Percentiles rank a stretch among this genome's conserved stretches.
Conservation (phyloP, 2,797 vertebrate genomes). For the Xyrichtys novacula region DNA sequence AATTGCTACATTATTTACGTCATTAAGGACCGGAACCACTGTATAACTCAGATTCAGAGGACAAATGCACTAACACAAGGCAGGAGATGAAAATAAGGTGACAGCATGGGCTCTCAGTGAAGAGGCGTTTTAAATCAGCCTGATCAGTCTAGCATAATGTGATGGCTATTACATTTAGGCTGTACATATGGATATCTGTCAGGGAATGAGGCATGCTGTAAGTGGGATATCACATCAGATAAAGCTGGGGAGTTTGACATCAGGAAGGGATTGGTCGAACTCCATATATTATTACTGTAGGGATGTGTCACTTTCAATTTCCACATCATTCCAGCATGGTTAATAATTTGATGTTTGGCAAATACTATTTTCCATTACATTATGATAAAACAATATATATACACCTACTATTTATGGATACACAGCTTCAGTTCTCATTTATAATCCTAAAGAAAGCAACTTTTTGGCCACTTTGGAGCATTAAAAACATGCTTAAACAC, state of each 20-base stretch:
- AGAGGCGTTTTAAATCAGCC: conserved; percentile 52
- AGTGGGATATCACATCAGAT: conserved; percentile 58
- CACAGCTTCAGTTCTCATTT: background rate
- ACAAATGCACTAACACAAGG: conserved; percentile 66
- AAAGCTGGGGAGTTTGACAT: conserved; percentile 51
- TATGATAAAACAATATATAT: no score
- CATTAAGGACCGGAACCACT: conserved; percentile 63
- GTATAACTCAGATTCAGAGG: conserved; percentile 61
- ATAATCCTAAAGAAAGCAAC: background rate
- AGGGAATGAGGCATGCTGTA: conserved; percentile 61
- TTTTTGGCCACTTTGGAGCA: background rate
- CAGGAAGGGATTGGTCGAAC: conserved; percentile 37
- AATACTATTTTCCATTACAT: background rate
- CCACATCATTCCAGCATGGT: background rate
- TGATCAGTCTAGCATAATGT: conserved; percentile 65
- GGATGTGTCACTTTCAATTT: conserved; percentile 32
- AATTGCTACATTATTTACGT: conserved; percentile 72
- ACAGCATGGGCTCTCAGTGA: conserved; percentile 53
- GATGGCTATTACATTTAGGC: conserved; percentile 56
- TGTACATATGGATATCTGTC: conserved; percentile 60
- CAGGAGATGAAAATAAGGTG: conserved; percentile 71
- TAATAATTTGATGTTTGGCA: conserved; percentile 26
- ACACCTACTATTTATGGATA: background rate
- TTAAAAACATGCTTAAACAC: background rate
- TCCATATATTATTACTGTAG: conserved; percentile 33